Conservation (phyloP, 1,140 invertebrate genomes). For the Cotesia chilonis region DNA sequence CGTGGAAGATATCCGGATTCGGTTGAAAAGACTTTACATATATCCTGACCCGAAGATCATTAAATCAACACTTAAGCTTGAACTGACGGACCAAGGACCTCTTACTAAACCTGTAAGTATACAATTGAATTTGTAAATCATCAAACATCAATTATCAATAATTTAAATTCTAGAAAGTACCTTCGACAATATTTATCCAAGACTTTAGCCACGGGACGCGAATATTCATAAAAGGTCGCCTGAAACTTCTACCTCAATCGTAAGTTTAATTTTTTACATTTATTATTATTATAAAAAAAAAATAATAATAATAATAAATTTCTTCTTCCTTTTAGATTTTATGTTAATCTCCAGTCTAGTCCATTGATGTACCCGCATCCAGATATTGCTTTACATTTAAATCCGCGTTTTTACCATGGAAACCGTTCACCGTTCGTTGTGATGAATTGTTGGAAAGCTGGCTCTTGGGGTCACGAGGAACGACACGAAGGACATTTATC, state of each 20-base stretch:
- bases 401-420: slow-evolving; percentile 69
- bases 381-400: slow-evolving; percentile 71
- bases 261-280: slow-evolving; percentile 46
- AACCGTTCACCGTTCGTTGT: slow-evolving; percentile 55
- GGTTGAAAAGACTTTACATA: slow-evolving; percentile 55
- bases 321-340: slow-evolving; percentile 64
- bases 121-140: no score
- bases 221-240: slow-evolving; percentile 68
- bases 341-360: slow-evolving; percentile 74
- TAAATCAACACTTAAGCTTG: slow-evolving; percentile 43
- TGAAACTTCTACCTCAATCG: slow-evolving; percentile 72
- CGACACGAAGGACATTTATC: slow-evolving; percentile 58
- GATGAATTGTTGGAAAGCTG: slow-evolving; percentile 63
- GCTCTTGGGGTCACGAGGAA: slow-evolving; percentile 61
- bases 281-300: neutral
- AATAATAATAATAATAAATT: neutral
- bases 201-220: slow-evolving; percentile 64
- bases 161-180: slow-evolving; percentile 55
- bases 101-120: slow-evolving; percentile 52
- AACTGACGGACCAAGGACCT: slow-evolving; percentile 49
- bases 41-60: slow-evolving; percentile 66
- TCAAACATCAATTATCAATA: slow-evolving; percentile 19
- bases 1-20: slow-evolving; percentile 64
- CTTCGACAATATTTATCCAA: slow-evolving; percentile 60
- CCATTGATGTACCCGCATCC: slow-evolving; percentile 72